A percentile compares a stretch with the other conserved stretches of the same genome.
Evolutionary conservation across 2,113 vertebrate species (phyloP).

Genomic region (Oxyura jamaicensis): DNA sequence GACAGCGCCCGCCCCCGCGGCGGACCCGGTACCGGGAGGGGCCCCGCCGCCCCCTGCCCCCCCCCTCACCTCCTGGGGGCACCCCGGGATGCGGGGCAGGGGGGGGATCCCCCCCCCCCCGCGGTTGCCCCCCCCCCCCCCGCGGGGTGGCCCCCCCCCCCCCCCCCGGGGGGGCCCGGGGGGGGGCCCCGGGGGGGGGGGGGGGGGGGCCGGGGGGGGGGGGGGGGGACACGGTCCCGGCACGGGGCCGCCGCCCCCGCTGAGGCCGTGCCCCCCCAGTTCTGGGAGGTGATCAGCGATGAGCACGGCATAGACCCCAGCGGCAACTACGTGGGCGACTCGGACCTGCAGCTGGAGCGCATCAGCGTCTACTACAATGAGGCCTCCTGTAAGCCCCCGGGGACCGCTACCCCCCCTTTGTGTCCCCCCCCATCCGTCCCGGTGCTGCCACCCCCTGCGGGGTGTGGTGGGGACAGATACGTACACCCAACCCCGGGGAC

Average conservation of each 20-base stretch:
- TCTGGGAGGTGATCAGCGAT: slow-evolving; percentile 90
- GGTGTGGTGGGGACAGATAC: too few relatives aligned
- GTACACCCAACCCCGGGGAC: background rate
- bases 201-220: background rate
- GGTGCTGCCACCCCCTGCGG: too few relatives aligned
- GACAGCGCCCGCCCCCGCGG: background rate
- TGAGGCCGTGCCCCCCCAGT: slow-evolving; percentile 64
- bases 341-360: slow-evolving; percentile 86
- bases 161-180: background rate
- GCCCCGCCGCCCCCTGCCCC: too few relatives aligned
- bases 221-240: background rate
- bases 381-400: slow-evolving; percentile 80
- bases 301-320: slow-evolving; percentile 88
- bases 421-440: background rate
- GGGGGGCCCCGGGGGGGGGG: background rate
- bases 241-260: background rate
- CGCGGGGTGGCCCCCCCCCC: background rate
- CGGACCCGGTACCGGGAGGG: too few relatives aligned
- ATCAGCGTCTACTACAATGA: slow-evolving; percentile 92
- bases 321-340: slow-evolving; percentile 87
- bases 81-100: background rate
- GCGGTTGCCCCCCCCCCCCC: background rate
- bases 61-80: too few relatives aligned
- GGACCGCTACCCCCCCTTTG: background rate
- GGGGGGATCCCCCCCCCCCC: too few relatives aligned